Evolutionary conservation across 2,888 invertebrate genomes (phyloP).

Genomic region (Mycalesis mineus): DNA sequence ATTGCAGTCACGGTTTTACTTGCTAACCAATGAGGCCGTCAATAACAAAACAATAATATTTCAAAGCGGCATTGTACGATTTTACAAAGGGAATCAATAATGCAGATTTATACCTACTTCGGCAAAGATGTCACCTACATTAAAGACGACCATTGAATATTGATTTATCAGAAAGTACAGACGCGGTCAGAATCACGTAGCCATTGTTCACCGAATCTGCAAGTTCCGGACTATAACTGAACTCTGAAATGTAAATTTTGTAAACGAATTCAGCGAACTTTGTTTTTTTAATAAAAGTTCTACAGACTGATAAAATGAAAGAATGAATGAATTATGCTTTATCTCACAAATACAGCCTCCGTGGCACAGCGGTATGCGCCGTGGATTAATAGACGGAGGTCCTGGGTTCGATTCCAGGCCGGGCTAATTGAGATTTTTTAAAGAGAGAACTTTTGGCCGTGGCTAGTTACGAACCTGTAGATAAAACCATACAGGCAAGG

Average conservation of each 20-base stretch:
- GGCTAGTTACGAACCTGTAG: too few relatives aligned
- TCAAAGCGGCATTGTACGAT: not conserved
- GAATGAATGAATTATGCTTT: too few relatives aligned
- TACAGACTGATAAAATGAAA: not conserved
- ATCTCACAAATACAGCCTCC: too few relatives aligned
- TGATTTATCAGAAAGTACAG: conserved; percentile 6
- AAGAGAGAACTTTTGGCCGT: too few relatives aligned
- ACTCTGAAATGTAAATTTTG: conserved; percentile 15
- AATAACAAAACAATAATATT: too few relatives aligned
- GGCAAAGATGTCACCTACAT: conserved; percentile 1
- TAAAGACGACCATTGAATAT: conserved; percentile 8
- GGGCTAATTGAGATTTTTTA: too few relatives aligned
- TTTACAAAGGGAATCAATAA: not conserved
- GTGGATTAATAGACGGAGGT: too few relatives aligned
- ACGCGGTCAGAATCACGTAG: conserved; percentile 25
- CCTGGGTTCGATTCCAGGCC: too few relatives aligned
- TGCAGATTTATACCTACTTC: conserved; percentile 1
- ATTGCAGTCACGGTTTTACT: too few relatives aligned
- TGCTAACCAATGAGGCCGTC: too few relatives aligned
- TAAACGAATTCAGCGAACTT: conserved; percentile 5
- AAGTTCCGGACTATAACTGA: conserved; percentile 12
- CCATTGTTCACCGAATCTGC: conserved; percentile 17
- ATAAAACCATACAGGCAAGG: too few relatives aligned
- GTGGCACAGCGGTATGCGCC: too few relatives aligned
- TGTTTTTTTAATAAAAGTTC: conserved; percentile 4